phyloP scores from a whole-genome alignment of 2,113 vertebrate species.

The Thunnus maccoyii region DNA sequence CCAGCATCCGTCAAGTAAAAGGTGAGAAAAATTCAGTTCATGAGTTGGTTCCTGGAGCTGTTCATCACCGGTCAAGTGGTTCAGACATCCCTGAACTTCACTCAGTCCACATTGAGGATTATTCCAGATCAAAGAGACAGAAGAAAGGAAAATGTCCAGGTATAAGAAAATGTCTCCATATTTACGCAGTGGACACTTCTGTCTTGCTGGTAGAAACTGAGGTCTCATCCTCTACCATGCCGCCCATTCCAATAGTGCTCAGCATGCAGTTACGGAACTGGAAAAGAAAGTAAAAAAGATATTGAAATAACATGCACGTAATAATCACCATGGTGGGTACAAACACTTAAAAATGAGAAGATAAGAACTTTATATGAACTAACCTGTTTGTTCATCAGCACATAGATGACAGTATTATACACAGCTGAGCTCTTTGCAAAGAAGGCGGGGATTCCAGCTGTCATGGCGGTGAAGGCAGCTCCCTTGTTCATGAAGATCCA shows the following conservation, averaged over 20 bases:
- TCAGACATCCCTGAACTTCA: slow-evolving; percentile 16
- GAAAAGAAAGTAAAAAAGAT: slow-evolving; percentile 13
- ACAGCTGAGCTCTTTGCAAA: slow-evolving; percentile 89
- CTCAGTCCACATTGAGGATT: slow-evolving; percentile 32
- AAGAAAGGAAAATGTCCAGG: slow-evolving; percentile 45
- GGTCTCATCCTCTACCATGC: slow-evolving; percentile 86
- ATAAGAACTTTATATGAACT: not conserved
- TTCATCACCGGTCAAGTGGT: slow-evolving; percentile 19
- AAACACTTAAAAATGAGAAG: not conserved
- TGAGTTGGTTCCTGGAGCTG: slow-evolving; percentile 21
- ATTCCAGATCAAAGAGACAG: slow-evolving; percentile 57
- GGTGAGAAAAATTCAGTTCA: slow-evolving; percentile 15
- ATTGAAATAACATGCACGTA: too few relatives aligned
- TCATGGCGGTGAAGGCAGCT: slow-evolving; percentile 79
- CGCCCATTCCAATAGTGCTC: slow-evolving; percentile 86
- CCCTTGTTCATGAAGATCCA: slow-evolving; percentile 90
- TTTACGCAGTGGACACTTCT: slow-evolving; percentile 85
- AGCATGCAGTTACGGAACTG: slow-evolving; percentile 92
- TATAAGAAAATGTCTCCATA: slow-evolving; percentile 23
- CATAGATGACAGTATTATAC: slow-evolving; percentile 83
- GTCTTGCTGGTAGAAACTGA: slow-evolving; percentile 89
- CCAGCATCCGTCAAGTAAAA: slow-evolving; percentile 17
- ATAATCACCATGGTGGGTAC: not conserved
- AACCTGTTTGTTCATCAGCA: slow-evolving; percentile 88
- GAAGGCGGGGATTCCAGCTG: slow-evolving; percentile 86